Evolutionary conservation across 2,888 invertebrate species (phyloP), one percentile per base, ranked within the genome.

Genomic region (Tanypteryx hageni): DNA sequence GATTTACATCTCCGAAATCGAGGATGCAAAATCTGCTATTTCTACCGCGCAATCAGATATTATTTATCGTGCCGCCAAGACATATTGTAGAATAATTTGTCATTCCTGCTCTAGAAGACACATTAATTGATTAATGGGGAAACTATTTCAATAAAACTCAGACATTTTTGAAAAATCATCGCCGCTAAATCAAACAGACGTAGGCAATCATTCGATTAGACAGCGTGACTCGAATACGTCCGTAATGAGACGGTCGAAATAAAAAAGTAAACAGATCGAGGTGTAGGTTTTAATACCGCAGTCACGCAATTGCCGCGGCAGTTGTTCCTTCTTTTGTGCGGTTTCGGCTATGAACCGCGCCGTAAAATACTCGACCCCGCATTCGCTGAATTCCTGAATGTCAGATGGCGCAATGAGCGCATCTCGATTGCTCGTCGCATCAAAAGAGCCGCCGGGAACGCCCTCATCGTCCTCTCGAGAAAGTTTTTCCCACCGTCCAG

Each of bases 401-500:
- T n/a, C 82, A 56, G 57, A 57, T 58, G 58, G 57, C 56, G 58
- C 13, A 22, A 44, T 16, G 57, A 56, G 56, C 56, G 56, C n/a
- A 56, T 84, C 56, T 84, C 82, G 84, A 84, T 10, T 16, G 84
- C 56, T 5, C 27, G 44, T 82, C 82, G 27, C 85, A 85, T 58
- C 85, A 58, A 85, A 85, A 58, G 85, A 0, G 22, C 85, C 57
- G 58, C n/a, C 4, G n/a, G 85, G 18, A 44, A 44, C 58, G 57
- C 85, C 57, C 57, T 85, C 84, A n/a, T n/a, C 84, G 14, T 56
- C 57, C 16, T 11, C n/a, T 18, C 22, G 59, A 27, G 16, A 44
- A 64, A n/a, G 44, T 89, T 64, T 56, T 85, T 59, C 5, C 22
- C 59, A 16, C 59, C 64, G 58, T 57, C 86, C 59, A 3, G 18